These are phyloP conservation scores for Denticeps clupeoides DNA, from an alignment of 2,797 vertebrate species.

Conservation along the genomic window DNA sequence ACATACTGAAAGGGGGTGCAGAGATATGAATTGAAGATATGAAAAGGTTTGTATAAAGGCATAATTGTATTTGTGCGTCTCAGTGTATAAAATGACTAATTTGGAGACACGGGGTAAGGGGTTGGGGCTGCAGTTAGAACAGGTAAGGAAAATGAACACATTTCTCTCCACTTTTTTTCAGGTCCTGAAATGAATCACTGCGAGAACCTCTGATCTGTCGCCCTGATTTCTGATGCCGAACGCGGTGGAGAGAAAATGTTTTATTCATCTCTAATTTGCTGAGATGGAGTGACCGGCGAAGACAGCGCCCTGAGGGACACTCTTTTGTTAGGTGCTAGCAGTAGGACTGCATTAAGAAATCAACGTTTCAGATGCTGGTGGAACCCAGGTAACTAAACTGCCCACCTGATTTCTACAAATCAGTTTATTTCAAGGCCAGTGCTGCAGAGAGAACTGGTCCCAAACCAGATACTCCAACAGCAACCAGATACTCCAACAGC, in stretches of 20 bases:
- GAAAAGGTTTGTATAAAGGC: neutral
- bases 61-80: conserved; percentile 3
- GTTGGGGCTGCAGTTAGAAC: conserved; percentile 9
- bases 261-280: conserved; percentile 24
- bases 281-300: conserved; percentile 10
- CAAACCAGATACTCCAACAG: too few species aligned
- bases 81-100: conserved; percentile 4
- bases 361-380: conserved; percentile 5
- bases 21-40: conserved; percentile 3
- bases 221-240: neutral
- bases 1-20: too few species aligned
- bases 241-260: neutral
- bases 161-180: conserved; percentile 17
- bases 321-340: neutral
- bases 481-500: too few species aligned
- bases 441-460: too few species aligned
- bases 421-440: too few species aligned
- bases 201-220: conserved; percentile 13
- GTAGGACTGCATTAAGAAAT: conserved; percentile 9
- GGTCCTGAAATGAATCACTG: conserved; percentile 13
- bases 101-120: too few species aligned
- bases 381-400: conserved; percentile 7
- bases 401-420: neutral
- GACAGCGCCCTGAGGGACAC: neutral
- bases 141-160: conserved; percentile 18